phyloP scores from a whole-genome alignment of 37 sponge, comb jelly and placozoan species.

The Ianthella basta region DNA sequence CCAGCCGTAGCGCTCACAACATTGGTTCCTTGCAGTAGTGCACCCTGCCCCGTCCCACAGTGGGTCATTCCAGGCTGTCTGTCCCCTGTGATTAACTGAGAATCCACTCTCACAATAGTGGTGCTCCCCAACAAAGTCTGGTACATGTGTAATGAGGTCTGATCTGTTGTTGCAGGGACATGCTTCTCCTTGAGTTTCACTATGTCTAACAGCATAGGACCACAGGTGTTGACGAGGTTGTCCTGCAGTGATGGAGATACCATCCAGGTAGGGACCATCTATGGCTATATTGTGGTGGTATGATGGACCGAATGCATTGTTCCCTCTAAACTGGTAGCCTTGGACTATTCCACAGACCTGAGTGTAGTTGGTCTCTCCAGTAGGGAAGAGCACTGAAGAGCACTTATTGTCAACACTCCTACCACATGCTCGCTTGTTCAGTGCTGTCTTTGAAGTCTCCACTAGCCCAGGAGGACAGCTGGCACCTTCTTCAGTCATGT shows the following conservation, averaged over 20 bases:
- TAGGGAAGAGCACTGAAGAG: neutral
- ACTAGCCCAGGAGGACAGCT: conserved; percentile 2
- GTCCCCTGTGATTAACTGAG: too few species aligned
- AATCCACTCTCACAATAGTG: neutral
- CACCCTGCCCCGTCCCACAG: conserved; percentile 28
- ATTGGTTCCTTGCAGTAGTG: conserved; percentile 15
- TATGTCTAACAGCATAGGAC: neutral
- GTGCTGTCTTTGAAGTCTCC: neutral
- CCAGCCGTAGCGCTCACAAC: conserved; percentile 24
- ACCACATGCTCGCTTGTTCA: neutral
- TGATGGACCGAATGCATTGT: neutral
- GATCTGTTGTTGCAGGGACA: neutral
- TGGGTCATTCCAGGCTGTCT: neutral
- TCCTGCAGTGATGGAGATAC: conserved; percentile 15
- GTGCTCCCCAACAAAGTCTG: neutral
- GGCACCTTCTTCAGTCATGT: conserved; percentile 1
- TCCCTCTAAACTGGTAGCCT: neutral
- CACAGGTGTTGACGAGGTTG: conserved; percentile 9
- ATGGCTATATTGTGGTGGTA: neutral
- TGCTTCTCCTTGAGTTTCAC: neutral
- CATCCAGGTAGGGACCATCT: neutral
- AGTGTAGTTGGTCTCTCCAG: neutral
- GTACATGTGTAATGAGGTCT: neutral
- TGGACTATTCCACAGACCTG: conserved; percentile 3
- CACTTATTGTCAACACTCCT: neutral